A percentile compares a stretch with the other conserved stretches of the same genome.
Conservation (phyloP, 2,797 vertebrate genomes). For the Leptoclinus maculatus region DNA sequence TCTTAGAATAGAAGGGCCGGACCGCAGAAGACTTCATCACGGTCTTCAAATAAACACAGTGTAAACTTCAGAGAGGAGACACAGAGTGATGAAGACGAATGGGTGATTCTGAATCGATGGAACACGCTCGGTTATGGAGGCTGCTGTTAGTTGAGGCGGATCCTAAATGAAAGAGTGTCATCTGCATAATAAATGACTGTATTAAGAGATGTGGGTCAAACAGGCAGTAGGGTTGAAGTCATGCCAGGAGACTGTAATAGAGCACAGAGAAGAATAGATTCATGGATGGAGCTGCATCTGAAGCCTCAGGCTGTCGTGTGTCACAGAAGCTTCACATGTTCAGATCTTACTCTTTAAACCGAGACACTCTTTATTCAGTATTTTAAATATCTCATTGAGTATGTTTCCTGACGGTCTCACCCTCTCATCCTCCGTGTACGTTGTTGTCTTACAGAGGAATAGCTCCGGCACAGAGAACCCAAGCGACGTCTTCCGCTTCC, state of each 20-base stretch:
- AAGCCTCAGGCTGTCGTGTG: slow-evolving; percentile 1
- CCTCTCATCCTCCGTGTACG: background rate
- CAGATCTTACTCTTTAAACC: background rate
- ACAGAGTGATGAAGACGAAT: slow-evolving; percentile 19
- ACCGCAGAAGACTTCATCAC: slow-evolving; percentile 43
- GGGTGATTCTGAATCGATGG: slow-evolving; percentile 24
- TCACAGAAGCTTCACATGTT: background rate
- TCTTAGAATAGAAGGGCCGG: slow-evolving; percentile 76
- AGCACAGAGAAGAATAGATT: slow-evolving; percentile 27
- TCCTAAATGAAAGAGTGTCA: slow-evolving; percentile 29
- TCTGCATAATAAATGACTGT: slow-evolving; percentile 34
- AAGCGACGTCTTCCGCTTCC: slow-evolving; percentile 94
- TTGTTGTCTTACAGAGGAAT: slow-evolving; percentile 87
- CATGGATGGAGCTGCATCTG: slow-evolving; percentile 13
- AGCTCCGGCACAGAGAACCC: slow-evolving; percentile 93
- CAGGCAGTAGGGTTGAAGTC: slow-evolving; percentile 13
- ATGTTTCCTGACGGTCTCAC: background rate
- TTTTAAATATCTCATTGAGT: background rate
- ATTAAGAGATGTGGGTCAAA: slow-evolving; percentile 55
- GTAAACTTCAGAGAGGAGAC: slow-evolving; percentile 8
- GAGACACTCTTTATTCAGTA: background rate
- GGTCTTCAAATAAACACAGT: slow-evolving; percentile 56
- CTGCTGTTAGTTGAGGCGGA: background rate
- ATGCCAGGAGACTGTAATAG: slow-evolving; percentile 16
- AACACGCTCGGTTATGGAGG: slow-evolving; percentile 3